A percentile compares a stretch with the other conserved stretches of the same genome.
These are phyloP conservation scores for Biston betularia DNA, from an alignment of 2,888 invertebrate genomes.

Conservation along the genomic window DNA sequence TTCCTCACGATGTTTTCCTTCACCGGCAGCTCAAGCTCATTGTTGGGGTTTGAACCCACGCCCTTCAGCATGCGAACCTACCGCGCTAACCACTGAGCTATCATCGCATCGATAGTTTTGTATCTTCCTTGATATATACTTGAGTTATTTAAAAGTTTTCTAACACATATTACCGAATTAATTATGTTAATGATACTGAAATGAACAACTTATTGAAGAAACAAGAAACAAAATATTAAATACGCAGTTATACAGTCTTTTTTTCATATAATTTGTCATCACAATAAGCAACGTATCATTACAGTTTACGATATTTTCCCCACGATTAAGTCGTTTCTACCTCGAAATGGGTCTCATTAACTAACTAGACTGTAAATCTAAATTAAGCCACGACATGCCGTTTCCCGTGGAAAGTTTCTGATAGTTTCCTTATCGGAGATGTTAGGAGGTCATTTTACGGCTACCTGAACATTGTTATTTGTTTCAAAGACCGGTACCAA, in stretches of 20 bases:
- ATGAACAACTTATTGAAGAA: too few relatives aligned
- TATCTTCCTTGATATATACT: too few relatives aligned
- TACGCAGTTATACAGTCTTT: background rate
- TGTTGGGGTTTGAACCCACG: too few relatives aligned
- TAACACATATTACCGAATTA: too few relatives aligned
- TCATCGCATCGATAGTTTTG: too few relatives aligned
- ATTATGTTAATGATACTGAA: too few relatives aligned
- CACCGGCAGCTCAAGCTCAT: too few relatives aligned
- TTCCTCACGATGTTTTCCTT: too few relatives aligned
- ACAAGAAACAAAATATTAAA: background rate
- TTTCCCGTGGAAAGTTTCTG: constrained; percentile 37
- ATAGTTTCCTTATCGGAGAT: constrained; percentile 35
- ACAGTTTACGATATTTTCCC: constrained; percentile 17
- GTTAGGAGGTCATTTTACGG: constrained; percentile 39
- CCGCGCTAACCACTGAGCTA: too few relatives aligned
- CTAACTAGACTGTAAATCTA: constrained; percentile 43
- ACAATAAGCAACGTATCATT: constrained; percentile 13
- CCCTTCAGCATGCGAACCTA: too few relatives aligned
- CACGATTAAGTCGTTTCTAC: constrained; percentile 28
- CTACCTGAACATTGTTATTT: constrained; percentile 52
- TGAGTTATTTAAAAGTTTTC: too few relatives aligned
- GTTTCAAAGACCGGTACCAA: constrained; percentile 30
- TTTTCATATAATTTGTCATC: background rate
- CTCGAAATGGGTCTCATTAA: constrained; percentile 34
- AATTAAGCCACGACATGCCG: constrained; percentile 44